Evolutionary conservation across 2,113 vertebrate species (phyloP), one percentile per base, ranked within the genome.

Genomic region (Callocephalon fimbriatum): DNA sequence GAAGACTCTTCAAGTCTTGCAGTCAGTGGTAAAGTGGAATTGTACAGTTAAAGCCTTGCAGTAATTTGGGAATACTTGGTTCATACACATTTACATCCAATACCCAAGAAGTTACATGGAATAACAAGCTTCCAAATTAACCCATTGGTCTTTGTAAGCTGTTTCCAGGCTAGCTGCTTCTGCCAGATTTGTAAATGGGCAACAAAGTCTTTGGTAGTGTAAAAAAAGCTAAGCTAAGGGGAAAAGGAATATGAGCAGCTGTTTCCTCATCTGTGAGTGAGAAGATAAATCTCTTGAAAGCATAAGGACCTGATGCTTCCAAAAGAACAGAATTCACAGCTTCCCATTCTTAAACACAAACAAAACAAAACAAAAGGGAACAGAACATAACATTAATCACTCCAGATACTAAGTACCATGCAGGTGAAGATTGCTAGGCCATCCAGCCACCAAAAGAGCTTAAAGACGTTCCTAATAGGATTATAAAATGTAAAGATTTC

Each of bases 241-340:
- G 17, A 22, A 77, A 92, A 89, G 50, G 29, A 74, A 20, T 12
- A 53, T 1, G 11, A 75, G 8, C 19, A 80, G 72, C 26, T 51
- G 21, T 37, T 56, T 66, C 31, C 79, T 75, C 26, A 56, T 27
- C 38, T 32, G 12, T 0, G 2, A 53, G 15, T 4, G 16, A 84
- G 56, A 79, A 54, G 32, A 61, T 86, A 23, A 23, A 66, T 20
- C 8, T 14, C 29, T 42, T 48, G 70, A 45, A 51, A 38, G 78
- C 15, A 12, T 32, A 56, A 0, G 16, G 61, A n/a, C 12, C 6
- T 0, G 9, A 48, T 1, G 12, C 32, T 32, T 42, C 37, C 2
- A 3, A 17, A 72, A 71, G 58, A 47, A 68, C 35, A 76, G 42
- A 5, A 22, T 47, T 21, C 20, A 14, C 66, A 68, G 66, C 21